Evolutionary conservation across 2,888 invertebrate genomes (phyloP), one percentile per base, ranked within the genome.

Genomic region (Perdita meconis): DNA sequence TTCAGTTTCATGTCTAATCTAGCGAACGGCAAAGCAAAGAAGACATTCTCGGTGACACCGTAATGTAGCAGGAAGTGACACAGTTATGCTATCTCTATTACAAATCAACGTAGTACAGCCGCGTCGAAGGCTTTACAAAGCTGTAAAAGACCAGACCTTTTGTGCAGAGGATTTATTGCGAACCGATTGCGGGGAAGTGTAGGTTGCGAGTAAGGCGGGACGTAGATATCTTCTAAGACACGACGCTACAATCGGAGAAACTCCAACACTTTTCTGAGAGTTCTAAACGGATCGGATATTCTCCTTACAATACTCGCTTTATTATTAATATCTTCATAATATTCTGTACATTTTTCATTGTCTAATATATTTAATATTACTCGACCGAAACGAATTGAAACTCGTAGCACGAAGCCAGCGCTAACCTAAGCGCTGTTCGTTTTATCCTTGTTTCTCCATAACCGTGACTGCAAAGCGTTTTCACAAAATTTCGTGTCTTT

Each of bases 401-500:
- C n/a, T 2, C 8, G 16, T 16, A 16, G 1, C 44, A 8, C 2
- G 44, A 44, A 44, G 44, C 16, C 10, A 6, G 1, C 44, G 44
- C 44, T 2, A 16, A 8, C 8, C 16, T n/a, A 16, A n/a, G 0
- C 44, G 16, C 6, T 16, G 44, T 12, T 53, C 42, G 19, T 34
- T 6, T 55, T n/a, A 44, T 71, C 51, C 19, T 40, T 10, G 6
- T 16, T 69, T 55, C 13, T 60, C 34, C 51, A 42, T 44, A 55
- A 38, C 26, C 36, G 36, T 22, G 16, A 34, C 19, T 12, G 13
- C 47, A 26, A 19, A 34, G 24, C n/a, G 68, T 13, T 38, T 40
- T 42, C 42, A 6, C 47, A 61, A 78, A 78, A 78, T 67, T 78
- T 71, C 68, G 61, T 51, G 64, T 59, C 36, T 69, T 19, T 47